Conservation (phyloP, 2,797 vertebrate species). For the Podarcis siculus region DNA sequence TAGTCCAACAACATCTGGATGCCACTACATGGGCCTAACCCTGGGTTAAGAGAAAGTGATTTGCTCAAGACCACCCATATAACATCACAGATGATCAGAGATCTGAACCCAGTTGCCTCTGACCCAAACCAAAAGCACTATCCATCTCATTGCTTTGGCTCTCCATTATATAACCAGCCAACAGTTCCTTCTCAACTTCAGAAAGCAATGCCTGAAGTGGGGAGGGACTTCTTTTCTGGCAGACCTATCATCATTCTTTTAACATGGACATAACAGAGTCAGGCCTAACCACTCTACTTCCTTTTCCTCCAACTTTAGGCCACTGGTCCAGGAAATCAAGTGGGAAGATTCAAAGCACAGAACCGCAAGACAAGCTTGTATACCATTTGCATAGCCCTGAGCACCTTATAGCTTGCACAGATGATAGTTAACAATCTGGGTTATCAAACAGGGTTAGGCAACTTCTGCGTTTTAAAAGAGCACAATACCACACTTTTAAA, state of each 20-base stretch:
- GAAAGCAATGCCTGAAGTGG: not conserved
- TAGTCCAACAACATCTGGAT: no score
- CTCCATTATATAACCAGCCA: not conserved
- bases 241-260: no score
- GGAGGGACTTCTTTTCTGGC: not conserved
- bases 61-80: not conserved
- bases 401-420: no score
- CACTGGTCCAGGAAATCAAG: no score
- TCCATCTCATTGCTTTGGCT: not conserved
- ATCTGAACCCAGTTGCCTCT: not conserved
- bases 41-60: no score
- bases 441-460: not conserved
- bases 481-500: not conserved
- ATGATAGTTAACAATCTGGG: not conserved
- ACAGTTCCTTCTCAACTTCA: not conserved
- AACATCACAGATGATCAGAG: not conserved
- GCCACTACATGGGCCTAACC: no score
- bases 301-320: no score
- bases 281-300: no score
- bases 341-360: no score
- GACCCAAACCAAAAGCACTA: not conserved
- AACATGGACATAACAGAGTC: no score
- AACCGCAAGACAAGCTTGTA: no score
- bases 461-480: not conserved
- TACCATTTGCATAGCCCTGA: no score